Evolutionary conservation across 2,888 invertebrate genomes (phyloP).

Genomic region (Protonemura montana): DNA sequence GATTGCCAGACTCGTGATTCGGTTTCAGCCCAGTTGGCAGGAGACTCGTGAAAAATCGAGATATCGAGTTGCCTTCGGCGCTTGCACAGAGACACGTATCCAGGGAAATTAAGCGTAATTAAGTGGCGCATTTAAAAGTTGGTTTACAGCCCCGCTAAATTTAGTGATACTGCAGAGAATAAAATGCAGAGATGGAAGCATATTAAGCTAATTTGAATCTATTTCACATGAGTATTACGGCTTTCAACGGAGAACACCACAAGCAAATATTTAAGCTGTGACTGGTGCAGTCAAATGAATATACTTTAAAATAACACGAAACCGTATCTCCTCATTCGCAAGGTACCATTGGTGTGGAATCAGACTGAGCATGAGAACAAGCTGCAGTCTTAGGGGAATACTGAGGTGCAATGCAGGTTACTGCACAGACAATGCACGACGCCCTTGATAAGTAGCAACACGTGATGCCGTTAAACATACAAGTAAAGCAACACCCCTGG

Average conservation of each 20-base stretch:
- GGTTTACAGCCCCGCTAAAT: neutral
- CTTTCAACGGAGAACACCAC: too few relatives aligned
- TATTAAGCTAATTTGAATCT: neutral
- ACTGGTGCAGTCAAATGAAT: neutral
- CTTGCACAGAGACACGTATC: neutral
- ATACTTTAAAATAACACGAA: neutral
- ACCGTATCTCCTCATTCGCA: neutral
- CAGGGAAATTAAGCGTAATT: neutral
- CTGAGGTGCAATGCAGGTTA: neutral
- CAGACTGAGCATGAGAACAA: neutral
- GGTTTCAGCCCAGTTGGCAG: too few relatives aligned
- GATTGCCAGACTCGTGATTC: too few relatives aligned
- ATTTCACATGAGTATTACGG: neutral
- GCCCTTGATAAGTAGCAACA: neutral
- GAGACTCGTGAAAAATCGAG: too few relatives aligned
- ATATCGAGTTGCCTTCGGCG: too few relatives aligned
- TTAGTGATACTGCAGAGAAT: neutral
- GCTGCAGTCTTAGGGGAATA: neutral
- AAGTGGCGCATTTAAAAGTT: neutral
- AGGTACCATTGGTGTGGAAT: neutral
- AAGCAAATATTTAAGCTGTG: neutral
- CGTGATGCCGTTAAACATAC: neutral
- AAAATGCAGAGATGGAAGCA: neutral
- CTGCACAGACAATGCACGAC: neutral
- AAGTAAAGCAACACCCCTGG: neutral